Conservation (phyloP, 2,888 invertebrate species). For the Eupithecia dodoneata region DNA sequence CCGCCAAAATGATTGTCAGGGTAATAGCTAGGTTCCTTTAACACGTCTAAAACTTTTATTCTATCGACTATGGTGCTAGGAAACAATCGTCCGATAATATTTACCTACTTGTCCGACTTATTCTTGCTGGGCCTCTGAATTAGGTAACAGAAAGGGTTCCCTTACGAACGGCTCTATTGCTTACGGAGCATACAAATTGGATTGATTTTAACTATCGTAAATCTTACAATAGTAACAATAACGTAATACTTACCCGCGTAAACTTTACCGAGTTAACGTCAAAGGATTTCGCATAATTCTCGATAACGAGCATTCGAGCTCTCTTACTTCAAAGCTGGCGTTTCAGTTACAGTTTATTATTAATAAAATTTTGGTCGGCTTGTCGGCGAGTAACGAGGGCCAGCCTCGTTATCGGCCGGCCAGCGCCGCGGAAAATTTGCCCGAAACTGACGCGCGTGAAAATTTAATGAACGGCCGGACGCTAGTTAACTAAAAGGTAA, state of each 20-base stretch:
- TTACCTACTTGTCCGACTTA: neutral
- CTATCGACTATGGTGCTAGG: neutral
- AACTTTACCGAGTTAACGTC: slow-evolving; percentile 59
- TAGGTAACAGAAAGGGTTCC: neutral
- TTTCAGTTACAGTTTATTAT: slow-evolving; percentile 83
- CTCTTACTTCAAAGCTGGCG: slow-evolving; percentile 80
- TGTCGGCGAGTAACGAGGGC: slow-evolving; percentile 70
- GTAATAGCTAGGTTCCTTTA: neutral
- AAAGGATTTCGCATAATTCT: slow-evolving; percentile 81
- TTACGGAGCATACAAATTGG: neutral
- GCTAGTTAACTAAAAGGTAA: slow-evolving; percentile 85
- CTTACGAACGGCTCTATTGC: neutral
- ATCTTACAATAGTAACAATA: slow-evolving; percentile 39
- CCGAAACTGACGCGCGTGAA: slow-evolving; percentile 85
- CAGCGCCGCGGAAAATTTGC: slow-evolving; percentile 83
- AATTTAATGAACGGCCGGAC: slow-evolving; percentile 85
- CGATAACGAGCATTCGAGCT: slow-evolving; percentile 80
- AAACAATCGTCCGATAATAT: neutral
- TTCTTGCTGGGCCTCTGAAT: neutral
- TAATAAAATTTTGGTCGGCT: slow-evolving; percentile 81
- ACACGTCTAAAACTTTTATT: neutral
- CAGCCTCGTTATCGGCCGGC: slow-evolving; percentile 75
- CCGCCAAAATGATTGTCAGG: too few relatives aligned
- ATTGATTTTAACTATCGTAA: slow-evolving; percentile 9
- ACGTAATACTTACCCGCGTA: slow-evolving; percentile 43